phyloP scores from a whole-genome alignment of 2,888 invertebrate species.

The Ormyrus thymus region DNA sequence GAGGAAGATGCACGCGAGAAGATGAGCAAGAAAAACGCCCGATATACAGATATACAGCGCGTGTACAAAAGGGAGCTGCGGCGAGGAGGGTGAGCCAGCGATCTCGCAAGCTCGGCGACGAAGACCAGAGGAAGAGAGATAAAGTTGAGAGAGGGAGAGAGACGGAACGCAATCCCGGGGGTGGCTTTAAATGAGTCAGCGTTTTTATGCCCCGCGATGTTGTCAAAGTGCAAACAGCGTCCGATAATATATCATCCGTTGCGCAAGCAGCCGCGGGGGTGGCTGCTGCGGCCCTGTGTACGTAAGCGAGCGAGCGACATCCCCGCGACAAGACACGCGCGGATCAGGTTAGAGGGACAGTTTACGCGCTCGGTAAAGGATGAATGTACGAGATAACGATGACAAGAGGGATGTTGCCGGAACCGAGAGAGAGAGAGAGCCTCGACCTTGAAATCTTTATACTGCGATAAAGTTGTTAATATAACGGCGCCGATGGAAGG shows the following conservation, averaged over 20 bases:
- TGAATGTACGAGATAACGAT: constrained; percentile 44
- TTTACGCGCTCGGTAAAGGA: constrained; percentile 6
- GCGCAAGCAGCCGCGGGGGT: constrained; percentile 24
- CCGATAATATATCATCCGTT: constrained; percentile 74
- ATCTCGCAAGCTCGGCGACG: background rate
- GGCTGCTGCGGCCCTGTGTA: background rate
- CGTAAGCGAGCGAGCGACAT: constrained; percentile 2
- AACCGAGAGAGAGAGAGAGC: background rate
- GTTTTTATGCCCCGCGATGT: constrained; percentile 74
- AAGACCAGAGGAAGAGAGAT: background rate
- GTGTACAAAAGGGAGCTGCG: constrained; percentile 51
- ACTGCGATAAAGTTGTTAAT: constrained; percentile 19
- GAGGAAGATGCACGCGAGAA: constrained; percentile 25
- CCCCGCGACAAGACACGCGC: constrained; percentile 14
- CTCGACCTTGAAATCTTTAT: constrained; percentile 46
- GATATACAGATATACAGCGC: constrained; percentile 54
- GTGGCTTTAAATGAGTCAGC: constrained; percentile 75
- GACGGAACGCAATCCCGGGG: constrained; percentile 71
- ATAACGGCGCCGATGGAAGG: background rate
- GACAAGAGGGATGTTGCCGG: constrained; percentile 41
- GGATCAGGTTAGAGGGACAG: background rate
- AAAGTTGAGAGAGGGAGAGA: too few relatives aligned
- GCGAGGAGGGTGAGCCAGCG: background rate
- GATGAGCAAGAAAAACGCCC: constrained; percentile 51
- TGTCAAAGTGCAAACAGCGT: constrained; percentile 75